Evolutionary conservation across 2,888 invertebrate genomes (phyloP), one percentile per base, ranked within the genome.

Genomic region (Alloscopus bannaensis): DNA sequence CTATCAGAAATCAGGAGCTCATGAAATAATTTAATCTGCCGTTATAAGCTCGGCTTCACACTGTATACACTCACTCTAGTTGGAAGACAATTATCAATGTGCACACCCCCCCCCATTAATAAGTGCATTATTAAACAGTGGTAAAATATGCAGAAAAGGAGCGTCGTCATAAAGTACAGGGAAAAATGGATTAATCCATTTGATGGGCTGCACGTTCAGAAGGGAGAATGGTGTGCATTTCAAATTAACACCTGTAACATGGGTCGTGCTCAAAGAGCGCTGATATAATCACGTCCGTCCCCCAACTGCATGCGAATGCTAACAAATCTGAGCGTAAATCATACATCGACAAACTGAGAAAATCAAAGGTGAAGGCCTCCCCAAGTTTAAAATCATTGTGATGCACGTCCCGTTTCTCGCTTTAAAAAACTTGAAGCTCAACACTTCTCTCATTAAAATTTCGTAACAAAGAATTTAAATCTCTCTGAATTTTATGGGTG

Each of bases 231-330:
- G n/a, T n/a, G n/a, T 47, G 18, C 52, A 52, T 52, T 45, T 52
- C 52, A 52, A 52, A 52, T 52, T 52, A 8, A 52, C 52, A 52
- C 52, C 52, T 52, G 52, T 52, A 52, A 52, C 52, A 52, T 52
- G 22, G 52, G 8, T 52, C n/a, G 24, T 24, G 24, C 52, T 52
- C n/a, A 13, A 18, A 36, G 36, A 36, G 20, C 11, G 52, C n/a
- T 52, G 47, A 52, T 22, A 24, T 52, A 4, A 52, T 36, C 36
- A 8, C 36, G 8, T 36, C 36, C 13, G 8, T 13, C 13, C 36
- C 8, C 36, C 36, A 22, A 8, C 52, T 8, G 8, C 8, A 52
- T 52, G 22, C 20, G 16, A 52, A 22, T 22, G 6, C 52, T n/a
- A 52, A 24, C 24, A 22, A 47, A 47, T 47, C 18, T 13, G 13